phyloP scores from a whole-genome alignment of 2,888 invertebrate genomes.

The Dioctria rufipes region DNA sequence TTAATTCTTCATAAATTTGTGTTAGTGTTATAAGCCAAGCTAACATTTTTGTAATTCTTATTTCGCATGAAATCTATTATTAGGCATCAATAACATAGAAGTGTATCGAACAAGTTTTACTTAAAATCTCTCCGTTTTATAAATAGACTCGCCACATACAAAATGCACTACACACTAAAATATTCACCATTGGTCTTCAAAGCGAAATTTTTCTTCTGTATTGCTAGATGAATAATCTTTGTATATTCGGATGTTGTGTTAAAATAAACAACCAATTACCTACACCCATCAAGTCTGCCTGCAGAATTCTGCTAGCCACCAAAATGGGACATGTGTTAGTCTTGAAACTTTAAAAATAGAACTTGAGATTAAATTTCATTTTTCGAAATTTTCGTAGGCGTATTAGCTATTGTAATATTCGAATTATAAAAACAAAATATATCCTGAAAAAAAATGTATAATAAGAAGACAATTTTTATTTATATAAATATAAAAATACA shows the following conservation, averaged over 20 bases:
- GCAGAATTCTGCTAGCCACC: slow-evolving; percentile 49
- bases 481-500: too few relatives aligned
- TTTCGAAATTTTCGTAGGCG: slow-evolving; percentile 47
- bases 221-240: slow-evolving; percentile 41
- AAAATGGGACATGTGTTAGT: slow-evolving; percentile 58
- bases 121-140: slow-evolving; percentile 33
- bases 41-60: background rate
- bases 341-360: slow-evolving; percentile 59
- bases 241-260: slow-evolving; percentile 23
- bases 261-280: slow-evolving; percentile 38
- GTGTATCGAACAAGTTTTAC: slow-evolving; percentile 19
- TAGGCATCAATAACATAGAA: background rate
- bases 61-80: slow-evolving; percentile 39
- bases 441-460: too few relatives aligned
- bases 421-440: too few relatives aligned
- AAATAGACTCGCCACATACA: slow-evolving; percentile 41
- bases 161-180: background rate
- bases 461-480: too few relatives aligned
- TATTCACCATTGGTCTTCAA: slow-evolving; percentile 6
- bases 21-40: background rate
- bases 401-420: background rate
- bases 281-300: background rate
- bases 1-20: too few relatives aligned
- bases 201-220: slow-evolving; percentile 4
- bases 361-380: slow-evolving; percentile 57